phyloP scores from a whole-genome alignment of 2,888 invertebrate species.

The Diachrysia chrysitis region DNA sequence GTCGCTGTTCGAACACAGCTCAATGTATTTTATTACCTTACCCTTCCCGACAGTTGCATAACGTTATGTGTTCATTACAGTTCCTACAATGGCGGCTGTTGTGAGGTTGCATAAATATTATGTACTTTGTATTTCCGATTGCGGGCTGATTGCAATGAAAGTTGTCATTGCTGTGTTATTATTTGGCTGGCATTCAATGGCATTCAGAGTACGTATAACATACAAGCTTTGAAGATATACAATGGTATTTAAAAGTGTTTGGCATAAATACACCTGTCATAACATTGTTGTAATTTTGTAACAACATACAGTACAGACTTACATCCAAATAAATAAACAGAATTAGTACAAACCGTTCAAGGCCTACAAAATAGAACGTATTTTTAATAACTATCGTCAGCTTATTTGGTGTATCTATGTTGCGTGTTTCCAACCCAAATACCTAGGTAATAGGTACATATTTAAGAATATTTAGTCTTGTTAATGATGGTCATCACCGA shows the following conservation, averaged over 20 bases:
- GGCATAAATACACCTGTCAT: background rate
- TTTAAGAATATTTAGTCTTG: background rate
- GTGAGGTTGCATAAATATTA: background rate
- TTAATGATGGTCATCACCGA: background rate
- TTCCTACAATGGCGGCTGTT: background rate
- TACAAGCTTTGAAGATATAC: background rate
- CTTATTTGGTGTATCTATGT: background rate
- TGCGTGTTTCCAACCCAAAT: background rate
- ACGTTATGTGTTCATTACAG: background rate
- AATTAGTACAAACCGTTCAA: background rate
- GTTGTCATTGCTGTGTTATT: background rate
- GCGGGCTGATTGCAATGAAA: too few relatives aligned
- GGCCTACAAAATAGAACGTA: background rate
- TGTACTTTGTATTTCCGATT: slow-evolving; percentile 1
- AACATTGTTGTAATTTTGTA: background rate
- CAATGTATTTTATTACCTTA: background rate
- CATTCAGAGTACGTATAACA: background rate
- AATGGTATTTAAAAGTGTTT: background rate
- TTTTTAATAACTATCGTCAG: background rate
- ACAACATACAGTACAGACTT: background rate
- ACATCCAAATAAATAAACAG: background rate
- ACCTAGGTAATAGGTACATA: background rate
- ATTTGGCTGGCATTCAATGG: background rate
- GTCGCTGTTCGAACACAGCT: background rate
- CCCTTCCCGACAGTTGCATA: background rate